Conservation (phyloP, 2,888 invertebrate species). For the Campoplex capitator region DNA sequence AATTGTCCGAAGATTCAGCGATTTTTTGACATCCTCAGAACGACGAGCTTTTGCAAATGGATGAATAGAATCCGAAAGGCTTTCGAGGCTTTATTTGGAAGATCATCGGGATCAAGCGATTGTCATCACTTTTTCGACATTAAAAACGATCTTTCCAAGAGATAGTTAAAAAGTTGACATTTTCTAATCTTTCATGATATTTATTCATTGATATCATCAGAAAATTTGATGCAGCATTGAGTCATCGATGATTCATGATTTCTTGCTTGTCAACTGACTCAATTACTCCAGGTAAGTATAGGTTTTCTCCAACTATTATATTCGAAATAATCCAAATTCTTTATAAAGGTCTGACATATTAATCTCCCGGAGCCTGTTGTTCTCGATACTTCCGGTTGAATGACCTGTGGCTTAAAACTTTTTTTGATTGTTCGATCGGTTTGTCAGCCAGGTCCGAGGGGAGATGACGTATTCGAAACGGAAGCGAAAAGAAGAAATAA, state of each 20-base stretch:
- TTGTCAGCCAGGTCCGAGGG: conserved; percentile 4
- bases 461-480: conserved; percentile 20
- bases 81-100: neutral
- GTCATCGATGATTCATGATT: neutral
- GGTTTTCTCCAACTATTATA: neutral
- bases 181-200: neutral
- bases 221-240: neutral
- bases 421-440: conserved; percentile 55
- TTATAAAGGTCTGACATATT: too few relatives aligned
- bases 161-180: neutral
- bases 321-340: too few relatives aligned
- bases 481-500: conserved; percentile 30
- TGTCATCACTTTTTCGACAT: too few relatives aligned
- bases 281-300: neutral
- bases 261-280: neutral
- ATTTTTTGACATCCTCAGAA: neutral
- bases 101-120: neutral
- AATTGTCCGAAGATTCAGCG: neutral
- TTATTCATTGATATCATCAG: neutral
- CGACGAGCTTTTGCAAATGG: neutral
- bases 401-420: conserved; percentile 62
- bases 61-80: neutral
- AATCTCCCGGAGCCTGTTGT: neutral
- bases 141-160: neutral
- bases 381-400: conserved; percentile 69